These are phyloP conservation scores for Athalia circularis DNA, from an alignment of 2,888 invertebrate species.

Conservation along the genomic window DNA sequence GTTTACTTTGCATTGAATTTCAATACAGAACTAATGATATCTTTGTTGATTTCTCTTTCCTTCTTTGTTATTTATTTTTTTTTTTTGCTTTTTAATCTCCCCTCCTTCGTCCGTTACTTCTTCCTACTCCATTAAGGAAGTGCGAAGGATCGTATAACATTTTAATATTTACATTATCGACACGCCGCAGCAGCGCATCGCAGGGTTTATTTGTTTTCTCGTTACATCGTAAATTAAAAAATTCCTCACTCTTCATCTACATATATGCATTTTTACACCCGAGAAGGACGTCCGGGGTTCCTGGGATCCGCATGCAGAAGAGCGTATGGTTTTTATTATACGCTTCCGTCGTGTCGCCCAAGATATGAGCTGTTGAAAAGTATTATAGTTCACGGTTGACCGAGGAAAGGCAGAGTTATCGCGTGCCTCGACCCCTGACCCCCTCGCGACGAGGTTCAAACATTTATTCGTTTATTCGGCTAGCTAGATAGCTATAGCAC, in stretches of 20 bases:
- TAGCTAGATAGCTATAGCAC: background rate
- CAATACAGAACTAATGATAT: slow-evolving; percentile 33
- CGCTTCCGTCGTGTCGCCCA: background rate
- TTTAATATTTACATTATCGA: slow-evolving; percentile 1
- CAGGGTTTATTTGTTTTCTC: background rate
- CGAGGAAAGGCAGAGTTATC: slow-evolving; percentile 37
- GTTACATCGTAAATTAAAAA: background rate
- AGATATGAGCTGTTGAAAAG: background rate
- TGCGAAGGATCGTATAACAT: slow-evolving; percentile 15
- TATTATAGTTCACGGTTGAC: slow-evolving; percentile 3
- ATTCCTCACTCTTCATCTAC: slow-evolving; percentile 11
- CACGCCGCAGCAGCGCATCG: background rate
- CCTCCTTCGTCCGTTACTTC: no score
- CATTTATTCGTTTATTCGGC: slow-evolving; percentile 38
- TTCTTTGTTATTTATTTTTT: background rate
- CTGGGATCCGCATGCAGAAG: background rate
- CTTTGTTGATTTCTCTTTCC: slow-evolving; percentile 3
- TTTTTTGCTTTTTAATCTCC: background rate
- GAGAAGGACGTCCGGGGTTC: background rate
- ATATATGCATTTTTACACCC: background rate
- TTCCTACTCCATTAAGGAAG: background rate
- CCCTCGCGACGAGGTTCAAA: slow-evolving; percentile 31
- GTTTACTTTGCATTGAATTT: slow-evolving; percentile 36
- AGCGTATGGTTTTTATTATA: background rate
- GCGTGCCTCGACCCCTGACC: slow-evolving; percentile 28